These are phyloP conservation scores for Phlogophora meticulosa DNA, from an alignment of 2,888 invertebrate species.

Conservation along the genomic window DNA sequence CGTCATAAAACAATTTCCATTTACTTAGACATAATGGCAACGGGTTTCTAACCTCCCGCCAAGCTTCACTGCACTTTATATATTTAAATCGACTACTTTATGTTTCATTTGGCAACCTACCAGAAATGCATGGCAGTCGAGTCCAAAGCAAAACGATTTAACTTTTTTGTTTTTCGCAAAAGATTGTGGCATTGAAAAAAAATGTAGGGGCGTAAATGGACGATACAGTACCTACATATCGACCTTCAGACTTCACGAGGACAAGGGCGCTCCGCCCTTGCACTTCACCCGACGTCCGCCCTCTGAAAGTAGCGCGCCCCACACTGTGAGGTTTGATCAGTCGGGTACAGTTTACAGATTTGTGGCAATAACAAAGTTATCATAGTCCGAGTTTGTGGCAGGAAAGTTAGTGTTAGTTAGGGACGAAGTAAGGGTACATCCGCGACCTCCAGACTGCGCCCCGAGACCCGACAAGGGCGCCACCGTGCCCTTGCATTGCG, in stretches of 20 bases:
- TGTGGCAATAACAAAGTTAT: constrained; percentile 60
- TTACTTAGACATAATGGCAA: constrained; percentile 43
- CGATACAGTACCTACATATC: constrained; percentile 43
- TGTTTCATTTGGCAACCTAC: constrained; percentile 60
- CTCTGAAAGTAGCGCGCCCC: constrained; percentile 47
- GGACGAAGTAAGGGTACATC: constrained; percentile 83
- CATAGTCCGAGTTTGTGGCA: constrained; percentile 56
- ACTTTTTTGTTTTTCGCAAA: constrained; percentile 27
- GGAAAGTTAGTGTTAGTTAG: constrained; percentile 70
- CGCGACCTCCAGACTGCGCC: constrained; percentile 89
- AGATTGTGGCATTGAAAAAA: constrained; percentile 46
- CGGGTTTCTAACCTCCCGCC: constrained; percentile 37
- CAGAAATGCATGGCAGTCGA: constrained; percentile 44
- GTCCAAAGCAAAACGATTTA: constrained; percentile 21
- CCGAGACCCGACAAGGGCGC: constrained; percentile 82
- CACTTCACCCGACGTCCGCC: constrained; percentile 62
- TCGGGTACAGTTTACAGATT: constrained; percentile 47
- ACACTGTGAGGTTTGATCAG: constrained; percentile 45
- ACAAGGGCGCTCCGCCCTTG: constrained; percentile 65
- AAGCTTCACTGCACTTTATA: constrained; percentile 50
- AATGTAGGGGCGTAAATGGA: constrained; percentile 53
- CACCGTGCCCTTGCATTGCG: constrained; percentile 84
- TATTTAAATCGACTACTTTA: constrained; percentile 55
- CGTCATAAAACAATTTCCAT: constrained; percentile 46
- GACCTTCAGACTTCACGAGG: constrained; percentile 68